Base-by-base conservation (phyloP, 2,888 invertebrate genomes). In the Agrotis clavis region DNA sequence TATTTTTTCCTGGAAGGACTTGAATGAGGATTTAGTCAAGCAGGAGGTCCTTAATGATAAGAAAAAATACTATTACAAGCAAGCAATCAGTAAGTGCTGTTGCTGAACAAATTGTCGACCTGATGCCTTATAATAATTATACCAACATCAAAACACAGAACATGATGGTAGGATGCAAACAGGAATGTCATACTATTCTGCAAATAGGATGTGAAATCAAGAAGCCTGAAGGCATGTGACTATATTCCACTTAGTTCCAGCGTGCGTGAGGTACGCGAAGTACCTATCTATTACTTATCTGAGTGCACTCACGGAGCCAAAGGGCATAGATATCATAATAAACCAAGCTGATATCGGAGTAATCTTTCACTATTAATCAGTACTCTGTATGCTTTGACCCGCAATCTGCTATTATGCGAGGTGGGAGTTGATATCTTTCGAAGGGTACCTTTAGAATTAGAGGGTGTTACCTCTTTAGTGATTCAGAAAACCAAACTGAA, bases 341-440 rank as follows among this genome's bases (percentile, higher is more conserved):
- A 74, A 60, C 21, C 19, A 41, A 61, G 51, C 13, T 19, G 56
- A 48, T 77, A 65, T 61, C 68, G 50, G 0, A 19, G 64, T 30
- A 51, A 81, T 77, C 68, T 77, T 61, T 68, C 60, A 75, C 64
- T 77, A 75, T 61, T 65, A 77, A 74, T 65, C 67, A 80, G 54
- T 41, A 64, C 14, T 64, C 16, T 18, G 41, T 41, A 30, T 30
- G 56, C 41, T 74, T 80, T 80, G 81, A 74, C 67, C 67, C 45
- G 35, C 11, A 50, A 67, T 13, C 50, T 65, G 45, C 57, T 60
- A 53, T 41, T 51, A 35, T 18, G 18, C n/a, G 25, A 74, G 41
- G 25, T 71, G 54, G 14, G n/a, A 54, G 35, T 50, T 47, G 18
- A 19, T 57, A 73, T 50, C 41, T 30, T 56, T 21, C 30, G n/a